phyloP scores from a whole-genome alignment of 2,888 invertebrate genomes.

The Andrena chrysosceles region DNA sequence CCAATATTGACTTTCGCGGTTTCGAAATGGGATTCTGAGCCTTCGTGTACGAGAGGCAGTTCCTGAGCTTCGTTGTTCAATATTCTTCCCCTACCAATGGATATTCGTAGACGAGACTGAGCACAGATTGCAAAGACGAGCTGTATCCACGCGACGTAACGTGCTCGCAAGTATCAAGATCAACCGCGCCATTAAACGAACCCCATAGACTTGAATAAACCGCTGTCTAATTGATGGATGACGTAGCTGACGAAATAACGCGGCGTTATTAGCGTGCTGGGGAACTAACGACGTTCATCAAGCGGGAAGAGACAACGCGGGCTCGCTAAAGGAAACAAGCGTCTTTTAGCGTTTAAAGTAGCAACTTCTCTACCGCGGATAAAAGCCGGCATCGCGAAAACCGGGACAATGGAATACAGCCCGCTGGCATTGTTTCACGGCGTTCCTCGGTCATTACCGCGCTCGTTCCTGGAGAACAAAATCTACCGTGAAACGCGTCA shows the following conservation, averaged over 20 bases:
- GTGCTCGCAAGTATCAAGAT: no score
- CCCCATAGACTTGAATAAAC: not conserved
- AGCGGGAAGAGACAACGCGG: constrained; percentile 25
- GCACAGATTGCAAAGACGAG: no score
- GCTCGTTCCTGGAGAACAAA: not conserved
- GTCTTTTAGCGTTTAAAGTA: constrained; percentile 32
- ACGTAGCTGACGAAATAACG: constrained; percentile 1
- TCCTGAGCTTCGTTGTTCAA: no score
- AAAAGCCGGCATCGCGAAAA: constrained; percentile 36
- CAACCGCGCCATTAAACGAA: not conserved
- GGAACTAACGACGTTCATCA: constrained; percentile 30
- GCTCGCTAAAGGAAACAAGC: constrained; percentile 27
- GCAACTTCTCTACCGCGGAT: constrained; percentile 26
- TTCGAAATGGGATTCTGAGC: no score
- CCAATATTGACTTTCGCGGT: no score
- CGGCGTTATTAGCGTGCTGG: constrained; percentile 24
- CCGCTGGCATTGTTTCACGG: constrained; percentile 41
- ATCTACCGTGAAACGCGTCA: constrained; percentile 27
- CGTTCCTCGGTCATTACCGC: constrained; percentile 41
- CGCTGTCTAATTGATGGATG: constrained; percentile 3
- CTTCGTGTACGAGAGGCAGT: no score
- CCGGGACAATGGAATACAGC: constrained; percentile 35
- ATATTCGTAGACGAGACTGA: no score
- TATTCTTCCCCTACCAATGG: no score
- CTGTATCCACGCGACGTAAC: no score